Conservation (phyloP, 1,140 invertebrate genomes). For the Physella acuta region DNA sequence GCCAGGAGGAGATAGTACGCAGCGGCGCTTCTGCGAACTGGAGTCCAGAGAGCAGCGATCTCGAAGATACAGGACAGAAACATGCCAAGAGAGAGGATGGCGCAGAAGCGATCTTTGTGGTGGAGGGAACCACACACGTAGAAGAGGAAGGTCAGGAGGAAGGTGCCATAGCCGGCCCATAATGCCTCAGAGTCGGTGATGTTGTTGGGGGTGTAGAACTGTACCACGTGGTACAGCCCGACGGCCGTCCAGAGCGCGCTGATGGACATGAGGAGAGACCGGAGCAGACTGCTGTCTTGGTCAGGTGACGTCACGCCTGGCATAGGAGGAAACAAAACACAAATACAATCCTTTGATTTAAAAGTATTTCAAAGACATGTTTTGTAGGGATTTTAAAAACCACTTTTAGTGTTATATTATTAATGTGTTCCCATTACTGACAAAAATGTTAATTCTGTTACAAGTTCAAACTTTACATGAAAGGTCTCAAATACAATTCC, state of each 20-base stretch:
- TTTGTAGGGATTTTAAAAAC: too few relatives aligned
- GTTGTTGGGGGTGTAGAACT: slow-evolving; percentile 22
- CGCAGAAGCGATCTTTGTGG: slow-evolving; percentile 29
- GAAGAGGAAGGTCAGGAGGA: slow-evolving; percentile 36
- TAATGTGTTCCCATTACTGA: too few relatives aligned
- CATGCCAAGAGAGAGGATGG: slow-evolving; percentile 33
- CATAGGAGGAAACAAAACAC: too few relatives aligned
- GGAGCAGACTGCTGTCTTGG: slow-evolving; percentile 27
- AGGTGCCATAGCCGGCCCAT: slow-evolving; percentile 40
- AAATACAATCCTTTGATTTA: too few relatives aligned
- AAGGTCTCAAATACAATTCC: too few relatives aligned
- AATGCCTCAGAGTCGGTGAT: slow-evolving; percentile 31
- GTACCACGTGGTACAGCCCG: slow-evolving; percentile 38
- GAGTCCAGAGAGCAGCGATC: slow-evolving; percentile 38
- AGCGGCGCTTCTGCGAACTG: slow-evolving; percentile 30
- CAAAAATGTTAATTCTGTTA: too few relatives aligned
- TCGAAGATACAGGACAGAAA: slow-evolving; percentile 38
- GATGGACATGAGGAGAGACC: slow-evolving; percentile 35
- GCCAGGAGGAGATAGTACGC: slow-evolving; percentile 39
- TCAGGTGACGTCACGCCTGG: slow-evolving; percentile 38
- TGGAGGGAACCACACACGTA: slow-evolving; percentile 31
- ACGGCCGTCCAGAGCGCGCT: slow-evolving; percentile 35
- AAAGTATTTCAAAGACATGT: too few relatives aligned
- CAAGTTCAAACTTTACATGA: too few relatives aligned
- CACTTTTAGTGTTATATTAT: too few relatives aligned